Evolutionary conservation across 2,113 vertebrate species (phyloP).

Genomic region (Rhagologus leucostigma): DNA sequence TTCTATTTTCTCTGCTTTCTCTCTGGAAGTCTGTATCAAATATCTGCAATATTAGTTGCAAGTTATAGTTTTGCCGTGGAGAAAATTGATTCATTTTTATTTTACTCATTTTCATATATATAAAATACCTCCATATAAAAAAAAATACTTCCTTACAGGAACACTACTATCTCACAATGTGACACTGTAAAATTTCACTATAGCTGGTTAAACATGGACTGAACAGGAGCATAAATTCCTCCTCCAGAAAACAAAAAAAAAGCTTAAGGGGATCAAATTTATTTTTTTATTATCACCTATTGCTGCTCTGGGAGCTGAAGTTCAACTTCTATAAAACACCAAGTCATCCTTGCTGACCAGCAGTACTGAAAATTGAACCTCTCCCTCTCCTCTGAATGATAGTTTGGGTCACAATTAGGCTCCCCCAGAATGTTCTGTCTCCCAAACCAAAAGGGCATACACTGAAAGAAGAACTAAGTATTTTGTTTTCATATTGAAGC

Average conservation of each 20-base stretch:
- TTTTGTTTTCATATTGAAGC: not conserved
- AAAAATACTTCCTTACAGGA: not conserved
- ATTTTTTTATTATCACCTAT: not conserved
- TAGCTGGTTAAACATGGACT: not conserved
- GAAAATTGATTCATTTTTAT: not conserved
- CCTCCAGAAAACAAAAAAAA: not conserved
- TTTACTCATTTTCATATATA: not conserved
- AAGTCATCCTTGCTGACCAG: not conserved
- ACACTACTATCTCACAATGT: not conserved
- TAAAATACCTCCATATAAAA: not conserved
- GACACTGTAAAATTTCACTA: not conserved
- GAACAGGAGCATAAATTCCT: not conserved
- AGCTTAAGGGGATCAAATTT: not conserved
- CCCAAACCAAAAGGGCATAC: fast-evolving
- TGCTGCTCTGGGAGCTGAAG: not conserved
- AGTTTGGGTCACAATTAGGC: not conserved
- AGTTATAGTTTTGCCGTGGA: not conserved
- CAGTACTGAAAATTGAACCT: not conserved
- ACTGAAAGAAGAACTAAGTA: not conserved
- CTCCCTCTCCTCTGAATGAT: not conserved
- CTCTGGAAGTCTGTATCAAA: not conserved
- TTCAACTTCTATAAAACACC: not conserved
- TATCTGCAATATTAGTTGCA: not conserved
- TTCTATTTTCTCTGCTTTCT: not conserved
- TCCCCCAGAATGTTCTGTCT: not conserved